These are phyloP conservation scores for Mirounga angustirostris DNA, from an alignment of 2,113 vertebrate genomes.

Conservation along the genomic window DNA sequence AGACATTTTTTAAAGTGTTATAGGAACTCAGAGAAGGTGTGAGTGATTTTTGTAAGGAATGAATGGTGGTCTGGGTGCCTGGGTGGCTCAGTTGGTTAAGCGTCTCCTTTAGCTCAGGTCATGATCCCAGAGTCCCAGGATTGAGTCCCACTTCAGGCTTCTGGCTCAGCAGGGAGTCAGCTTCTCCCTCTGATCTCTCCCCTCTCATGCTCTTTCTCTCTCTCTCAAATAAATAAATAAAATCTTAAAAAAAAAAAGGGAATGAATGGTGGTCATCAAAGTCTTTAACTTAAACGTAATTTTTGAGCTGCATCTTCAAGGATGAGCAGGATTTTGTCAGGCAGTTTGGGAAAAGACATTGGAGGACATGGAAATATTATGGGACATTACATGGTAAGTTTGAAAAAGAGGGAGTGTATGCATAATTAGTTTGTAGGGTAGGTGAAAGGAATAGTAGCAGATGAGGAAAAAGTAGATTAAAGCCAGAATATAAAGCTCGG, in stretches of 20 bases:
- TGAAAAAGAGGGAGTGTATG: neutral
- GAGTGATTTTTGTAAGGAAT: neutral
- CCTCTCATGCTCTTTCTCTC: too few species aligned
- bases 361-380: neutral
- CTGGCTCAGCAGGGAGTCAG: too few species aligned
- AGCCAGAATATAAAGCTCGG: neutral
- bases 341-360: neutral
- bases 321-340: neutral
- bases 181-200: too few species aligned
- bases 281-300: neutral
- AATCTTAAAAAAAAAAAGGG: too few species aligned
- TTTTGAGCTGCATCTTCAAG: neutral
- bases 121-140: too few species aligned
- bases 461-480: neutral
- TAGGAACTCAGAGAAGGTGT: neutral
- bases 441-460: neutral
- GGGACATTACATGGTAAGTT: neutral
- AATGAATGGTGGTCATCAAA: neutral
- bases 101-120: too few species aligned
- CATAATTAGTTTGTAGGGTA: neutral
- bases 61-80: rapidly evolving
- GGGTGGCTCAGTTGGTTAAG: too few species aligned
- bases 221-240: too few species aligned
- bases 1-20: neutral
- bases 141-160: too few species aligned